phyloP scores from a whole-genome alignment of 2,797 vertebrate species.

The Parauchenoglanis ngamensis region DNA sequence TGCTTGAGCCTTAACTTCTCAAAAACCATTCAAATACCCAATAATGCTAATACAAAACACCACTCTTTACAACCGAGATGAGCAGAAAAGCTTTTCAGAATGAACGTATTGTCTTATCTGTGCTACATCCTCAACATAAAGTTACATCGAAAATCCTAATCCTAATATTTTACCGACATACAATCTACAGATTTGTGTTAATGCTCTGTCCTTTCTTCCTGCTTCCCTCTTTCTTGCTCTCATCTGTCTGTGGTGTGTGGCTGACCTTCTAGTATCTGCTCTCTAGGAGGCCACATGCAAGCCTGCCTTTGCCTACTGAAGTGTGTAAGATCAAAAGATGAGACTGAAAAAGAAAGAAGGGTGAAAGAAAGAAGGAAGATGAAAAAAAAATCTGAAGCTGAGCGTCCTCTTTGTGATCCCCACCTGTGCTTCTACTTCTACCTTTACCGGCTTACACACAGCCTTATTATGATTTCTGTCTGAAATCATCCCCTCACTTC shows the following conservation, averaged over 20 bases:
- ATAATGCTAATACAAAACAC: not conserved
- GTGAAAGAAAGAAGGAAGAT: constrained; percentile 20
- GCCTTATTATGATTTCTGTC: constrained; percentile 15
- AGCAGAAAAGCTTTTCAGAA: not conserved
- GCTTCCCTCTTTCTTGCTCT: not conserved
- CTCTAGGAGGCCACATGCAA: constrained; percentile 10
- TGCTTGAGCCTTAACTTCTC: no score
- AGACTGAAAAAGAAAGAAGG: constrained; percentile 22
- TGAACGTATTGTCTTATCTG: not conserved
- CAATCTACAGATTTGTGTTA: not conserved
- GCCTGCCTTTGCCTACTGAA: constrained; percentile 23
- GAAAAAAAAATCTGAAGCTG: not conserved
- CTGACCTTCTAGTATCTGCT: constrained; percentile 20
- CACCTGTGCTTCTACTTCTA: constrained; percentile 1
- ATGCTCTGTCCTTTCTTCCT: not conserved
- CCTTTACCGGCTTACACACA: constrained; percentile 4
- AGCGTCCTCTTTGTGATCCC: constrained; percentile 29
- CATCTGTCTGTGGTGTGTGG: not conserved
- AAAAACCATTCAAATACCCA: not conserved
- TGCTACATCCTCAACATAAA: not conserved
- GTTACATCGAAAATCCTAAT: not conserved
- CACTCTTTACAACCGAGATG: not conserved
- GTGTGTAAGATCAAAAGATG: constrained; percentile 40
- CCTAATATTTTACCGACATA: not conserved
- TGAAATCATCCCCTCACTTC: constrained; percentile 2